Percentiles rank a stretch among this genome's conserved stretches.
These are phyloP conservation scores for Diprion similis DNA, from an alignment of 1,140 invertebrate species.

Conservation along the genomic window DNA sequence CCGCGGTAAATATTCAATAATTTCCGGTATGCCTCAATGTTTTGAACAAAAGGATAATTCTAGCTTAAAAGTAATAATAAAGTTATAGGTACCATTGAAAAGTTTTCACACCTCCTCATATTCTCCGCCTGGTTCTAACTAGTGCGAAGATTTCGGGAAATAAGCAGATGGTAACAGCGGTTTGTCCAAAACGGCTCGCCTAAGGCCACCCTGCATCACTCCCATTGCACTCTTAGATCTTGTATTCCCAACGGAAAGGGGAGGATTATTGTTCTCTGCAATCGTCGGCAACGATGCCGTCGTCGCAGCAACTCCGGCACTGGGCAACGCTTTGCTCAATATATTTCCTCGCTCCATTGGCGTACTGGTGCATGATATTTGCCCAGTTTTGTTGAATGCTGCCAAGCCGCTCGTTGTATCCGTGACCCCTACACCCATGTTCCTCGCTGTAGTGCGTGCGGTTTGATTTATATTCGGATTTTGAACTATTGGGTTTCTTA, in stretches of 20 bases:
- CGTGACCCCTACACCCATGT: conserved; percentile 43
- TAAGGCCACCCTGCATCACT: conserved; percentile 50
- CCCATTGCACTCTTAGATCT: conserved; percentile 45
- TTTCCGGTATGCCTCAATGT: conserved; percentile 12
- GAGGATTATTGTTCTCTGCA: conserved; percentile 51
- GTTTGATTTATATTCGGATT: conserved; percentile 55
- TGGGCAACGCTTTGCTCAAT: conserved; percentile 43
- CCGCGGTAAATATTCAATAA: conserved; percentile 14
- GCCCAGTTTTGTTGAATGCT: conserved; percentile 48
- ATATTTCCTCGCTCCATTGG: conserved; percentile 52
- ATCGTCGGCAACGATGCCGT: conserved; percentile 37
- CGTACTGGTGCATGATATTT: conserved; percentile 56
- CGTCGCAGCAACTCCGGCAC: neutral
- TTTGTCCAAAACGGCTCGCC: conserved; percentile 49
- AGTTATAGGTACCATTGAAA: conserved; percentile 35
- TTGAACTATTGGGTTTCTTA: conserved; percentile 49
- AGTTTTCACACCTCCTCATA: conserved; percentile 15
- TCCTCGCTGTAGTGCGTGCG: conserved; percentile 40
- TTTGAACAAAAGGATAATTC: too few relatives aligned
- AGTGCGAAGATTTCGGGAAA: conserved; percentile 54
- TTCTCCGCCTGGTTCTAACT: neutral
- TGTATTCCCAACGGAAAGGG: conserved; percentile 36
- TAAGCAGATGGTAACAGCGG: conserved; percentile 54
- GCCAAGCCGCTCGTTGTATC: conserved; percentile 45
- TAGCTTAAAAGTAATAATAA: too few relatives aligned